Evolutionary conservation across 1,140 invertebrate genomes (phyloP).

Genomic region (Penaeus chinensis): DNA sequence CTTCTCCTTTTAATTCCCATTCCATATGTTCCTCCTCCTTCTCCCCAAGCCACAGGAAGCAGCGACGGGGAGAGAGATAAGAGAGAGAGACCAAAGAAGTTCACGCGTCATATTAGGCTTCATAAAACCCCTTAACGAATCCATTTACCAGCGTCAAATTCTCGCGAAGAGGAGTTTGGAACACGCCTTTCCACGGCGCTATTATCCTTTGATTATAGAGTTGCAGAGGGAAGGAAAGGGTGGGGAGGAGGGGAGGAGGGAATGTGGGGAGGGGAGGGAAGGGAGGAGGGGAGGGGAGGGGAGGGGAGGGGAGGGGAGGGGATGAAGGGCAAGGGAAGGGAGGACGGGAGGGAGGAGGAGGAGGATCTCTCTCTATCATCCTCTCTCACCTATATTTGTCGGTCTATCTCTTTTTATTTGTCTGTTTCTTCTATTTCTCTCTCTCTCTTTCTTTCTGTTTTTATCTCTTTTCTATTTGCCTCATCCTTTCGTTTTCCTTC

Average conservation of each 20-base stretch:
- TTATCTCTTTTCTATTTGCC: constrained; percentile 19
- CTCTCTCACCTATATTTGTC: background rate
- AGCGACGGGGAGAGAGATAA: no score
- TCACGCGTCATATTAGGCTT: no score
- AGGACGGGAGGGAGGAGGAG: background rate
- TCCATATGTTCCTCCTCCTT: background rate
- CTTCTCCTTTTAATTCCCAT: background rate
- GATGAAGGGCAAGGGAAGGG: background rate
- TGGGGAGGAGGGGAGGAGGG: background rate
- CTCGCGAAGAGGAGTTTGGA: no score
- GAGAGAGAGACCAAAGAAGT: no score
- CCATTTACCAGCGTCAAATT: no score
- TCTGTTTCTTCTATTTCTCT: background rate
- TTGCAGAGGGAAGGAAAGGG: background rate
- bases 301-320: background rate
- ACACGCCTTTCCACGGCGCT: no score
- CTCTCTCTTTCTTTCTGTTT: constrained; percentile 9
- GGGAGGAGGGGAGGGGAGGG: background rate
- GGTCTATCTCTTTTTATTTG: background rate
- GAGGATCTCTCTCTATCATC: background rate
- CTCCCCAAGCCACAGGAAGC: no score
- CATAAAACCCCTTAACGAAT: no score
- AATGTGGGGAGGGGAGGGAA: background rate
- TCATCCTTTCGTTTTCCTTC: background rate
- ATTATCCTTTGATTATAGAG: background rate